Evolutionary conservation across 92 coral and sea anemone species (phyloP), one percentile per base, ranked within the genome.

Genomic region (Bergia puertoricense): DNA sequence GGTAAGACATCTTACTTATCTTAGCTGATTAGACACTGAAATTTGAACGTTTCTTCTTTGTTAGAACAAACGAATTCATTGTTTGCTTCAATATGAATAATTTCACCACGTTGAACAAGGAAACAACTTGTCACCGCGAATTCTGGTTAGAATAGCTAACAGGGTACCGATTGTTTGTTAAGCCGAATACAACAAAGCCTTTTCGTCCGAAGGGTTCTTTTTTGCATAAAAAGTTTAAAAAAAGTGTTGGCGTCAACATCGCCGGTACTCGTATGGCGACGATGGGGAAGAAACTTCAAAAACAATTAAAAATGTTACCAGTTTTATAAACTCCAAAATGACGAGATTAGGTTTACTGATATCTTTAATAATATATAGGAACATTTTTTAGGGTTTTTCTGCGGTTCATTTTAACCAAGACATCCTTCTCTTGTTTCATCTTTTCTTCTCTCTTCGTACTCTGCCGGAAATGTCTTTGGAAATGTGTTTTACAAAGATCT

Each of bases 391-490:
- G 59, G 69, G n/a, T 18, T 0, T 62, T 62, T 62, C 1, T 62
- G 69, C 20, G 30, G n/a, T 76, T 42, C 22, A 20, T 74, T 76
- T 40, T 18, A 76, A 16, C 50, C 37, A 22, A 2, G 54, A 11
- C 18, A 42, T 3, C 5, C 36, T 50, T 3, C n/a, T n/a, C 39
- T 20, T 69, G 36, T 36, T 83, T 67, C 44, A 51, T 69, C 50
- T 44, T 15, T 83, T 9, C 13, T 71, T 68, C 74, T 16, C 59
- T 14, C 30, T 23, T 30, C 30, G 30, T 30, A 48, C 3, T 51
- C 22, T 46, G 65, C 87, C 79, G 79, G 79, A 84, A 84, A 46
- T 72, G 67, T 71, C 59, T 84, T 71, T 67, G 76, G 75, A 67
- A 82, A 41, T 41, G 57, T 44, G 43, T 66, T 66, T 51, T 68